phyloP scores from a whole-genome alignment of 2,888 invertebrate genomes.

The Eretmocerus hayati region DNA sequence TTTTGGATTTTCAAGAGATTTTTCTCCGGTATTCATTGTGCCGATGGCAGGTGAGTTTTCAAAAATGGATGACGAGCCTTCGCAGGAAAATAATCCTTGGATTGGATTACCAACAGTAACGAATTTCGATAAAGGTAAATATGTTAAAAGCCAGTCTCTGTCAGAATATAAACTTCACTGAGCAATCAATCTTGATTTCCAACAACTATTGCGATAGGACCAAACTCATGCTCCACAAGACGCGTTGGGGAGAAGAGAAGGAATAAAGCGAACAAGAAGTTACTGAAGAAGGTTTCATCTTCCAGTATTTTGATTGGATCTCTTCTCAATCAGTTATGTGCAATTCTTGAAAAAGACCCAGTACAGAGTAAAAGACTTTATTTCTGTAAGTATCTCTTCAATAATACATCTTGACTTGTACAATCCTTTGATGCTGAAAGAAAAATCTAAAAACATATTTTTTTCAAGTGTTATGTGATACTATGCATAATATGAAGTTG shows the following conservation, averaged over 20 bases:
- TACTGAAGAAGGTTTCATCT: constrained; percentile 49
- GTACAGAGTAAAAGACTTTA: constrained; percentile 56
- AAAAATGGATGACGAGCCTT: constrained; percentile 20
- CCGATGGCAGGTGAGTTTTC: background rate
- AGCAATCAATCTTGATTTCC: too few species aligned
- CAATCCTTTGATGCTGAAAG: constrained; percentile 4
- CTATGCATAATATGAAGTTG: constrained; percentile 60
- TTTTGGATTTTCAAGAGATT: too few species aligned
- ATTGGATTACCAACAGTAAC: constrained; percentile 37
- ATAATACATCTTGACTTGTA: too few species aligned
- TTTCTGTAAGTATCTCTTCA: constrained; percentile 45
- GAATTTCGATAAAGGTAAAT: constrained; percentile 42
- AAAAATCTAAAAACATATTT: background rate
- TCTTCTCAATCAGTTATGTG: constrained; percentile 62
- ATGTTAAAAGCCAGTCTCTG: too few species aligned
- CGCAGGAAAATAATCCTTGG: constrained; percentile 30
- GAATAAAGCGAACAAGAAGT: constrained; percentile 18
- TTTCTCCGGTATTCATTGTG: too few species aligned
- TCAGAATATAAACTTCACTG: too few species aligned
- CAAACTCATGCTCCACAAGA: constrained; percentile 22
- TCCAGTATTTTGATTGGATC: constrained; percentile 65
- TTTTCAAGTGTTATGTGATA: constrained; percentile 56
- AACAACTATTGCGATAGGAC: too few species aligned
- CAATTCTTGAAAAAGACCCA: constrained; percentile 57
- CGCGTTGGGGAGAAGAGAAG: constrained; percentile 22